Percentiles rank a stretch among this genome's conserved stretches.
Evolutionary conservation across 2,797 vertebrate genomes (phyloP).

Genomic region (Pantherophis alleghaniensis): DNA sequence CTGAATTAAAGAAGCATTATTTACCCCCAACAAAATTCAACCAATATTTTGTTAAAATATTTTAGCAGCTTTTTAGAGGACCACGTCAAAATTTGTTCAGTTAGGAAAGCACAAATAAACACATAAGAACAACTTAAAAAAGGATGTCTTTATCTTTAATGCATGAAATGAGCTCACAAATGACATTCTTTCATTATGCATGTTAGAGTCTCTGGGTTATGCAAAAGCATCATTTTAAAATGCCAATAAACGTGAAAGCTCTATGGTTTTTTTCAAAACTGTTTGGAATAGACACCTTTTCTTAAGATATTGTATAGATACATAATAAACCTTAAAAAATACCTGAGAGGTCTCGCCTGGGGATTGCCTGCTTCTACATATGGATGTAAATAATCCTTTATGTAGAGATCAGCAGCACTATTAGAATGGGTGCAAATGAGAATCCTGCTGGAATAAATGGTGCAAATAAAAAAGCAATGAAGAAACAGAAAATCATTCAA

Average conservation of each 20-base stretch:
- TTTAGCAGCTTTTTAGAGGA: slow-evolving; percentile 61
- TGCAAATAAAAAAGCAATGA: slow-evolving; percentile 80
- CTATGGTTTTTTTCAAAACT: slow-evolving; percentile 59
- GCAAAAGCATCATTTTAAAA: slow-evolving; percentile 61
- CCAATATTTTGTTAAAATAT: slow-evolving; percentile 41
- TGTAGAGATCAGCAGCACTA: slow-evolving; percentile 99
- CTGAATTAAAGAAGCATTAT: neutral
- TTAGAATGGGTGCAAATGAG: slow-evolving; percentile 99
- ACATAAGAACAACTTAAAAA: slow-evolving; percentile 75
- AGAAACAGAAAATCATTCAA: slow-evolving; percentile 79
- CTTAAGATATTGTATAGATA: slow-evolving; percentile 79
- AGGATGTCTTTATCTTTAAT: slow-evolving; percentile 77
- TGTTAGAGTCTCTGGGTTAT: slow-evolving; percentile 50
- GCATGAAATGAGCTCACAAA: slow-evolving; percentile 48
- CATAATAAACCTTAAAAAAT: slow-evolving; percentile 78
- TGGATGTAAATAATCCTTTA: slow-evolving; percentile 99
- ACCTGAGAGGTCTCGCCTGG: slow-evolving; percentile 99
- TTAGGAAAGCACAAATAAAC: slow-evolving; percentile 65
- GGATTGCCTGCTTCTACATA: slow-evolving; percentile 98
- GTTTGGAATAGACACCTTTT: slow-evolving; percentile 77
- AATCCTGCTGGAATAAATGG: slow-evolving; percentile 88
- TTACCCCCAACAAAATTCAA: slow-evolving; percentile 46
- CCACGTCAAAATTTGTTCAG: slow-evolving; percentile 60
- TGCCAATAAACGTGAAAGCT: slow-evolving; percentile 58
- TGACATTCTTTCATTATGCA: slow-evolving; percentile 53